Evolutionary conservation across 2,113 vertebrate species (phyloP), one percentile per base, ranked within the genome.

Genomic region (Noturus placidus): DNA sequence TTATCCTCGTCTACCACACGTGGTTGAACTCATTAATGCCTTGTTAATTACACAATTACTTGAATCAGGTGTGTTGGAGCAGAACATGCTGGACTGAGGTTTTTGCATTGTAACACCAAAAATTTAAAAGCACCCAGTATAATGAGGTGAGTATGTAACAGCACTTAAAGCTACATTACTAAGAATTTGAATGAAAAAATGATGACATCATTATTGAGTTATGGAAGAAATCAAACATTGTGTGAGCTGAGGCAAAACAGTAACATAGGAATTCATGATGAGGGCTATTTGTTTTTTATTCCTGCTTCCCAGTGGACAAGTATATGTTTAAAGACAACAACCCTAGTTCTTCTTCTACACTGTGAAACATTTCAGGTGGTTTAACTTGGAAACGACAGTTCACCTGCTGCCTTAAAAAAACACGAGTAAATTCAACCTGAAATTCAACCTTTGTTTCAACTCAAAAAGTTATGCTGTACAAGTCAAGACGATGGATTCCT

Each of bases 1-100:
- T 67, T 77, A 38, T 83, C 56, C 87, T 83, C 30, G 38, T 84
- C 72, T 65, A 38, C 30, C 33, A 79, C 87, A 88, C 87, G 27
- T 70, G 38, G 33, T 72, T 74, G 54, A 82, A 76, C 56, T 35
- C 86, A 63, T 63, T 56, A 50, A 59, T 59, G n/a, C 17, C 69
- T 83, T 74, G 69, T 46, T 76, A 61, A 83, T 76, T 74, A 61
- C 20, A 52, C 11, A 42, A 82, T 83, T 82, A 76, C 67, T 33
- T 61, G 15, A 85, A n/a, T 88, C 61, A 88, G 77, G 82, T 70
- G 82, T 84, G 35, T 70, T 42, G 17, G 9, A 86, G 38, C 56
- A 61, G 52, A 25, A 72, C 38, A 59, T 5, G 0, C 30, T 54
- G 50, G 63, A 33, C 38, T 30, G 57, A 27, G 13, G 35, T n/a